Evolutionary conservation across 1,140 invertebrate genomes (phyloP).

Genomic region (Hestina assimilis): DNA sequence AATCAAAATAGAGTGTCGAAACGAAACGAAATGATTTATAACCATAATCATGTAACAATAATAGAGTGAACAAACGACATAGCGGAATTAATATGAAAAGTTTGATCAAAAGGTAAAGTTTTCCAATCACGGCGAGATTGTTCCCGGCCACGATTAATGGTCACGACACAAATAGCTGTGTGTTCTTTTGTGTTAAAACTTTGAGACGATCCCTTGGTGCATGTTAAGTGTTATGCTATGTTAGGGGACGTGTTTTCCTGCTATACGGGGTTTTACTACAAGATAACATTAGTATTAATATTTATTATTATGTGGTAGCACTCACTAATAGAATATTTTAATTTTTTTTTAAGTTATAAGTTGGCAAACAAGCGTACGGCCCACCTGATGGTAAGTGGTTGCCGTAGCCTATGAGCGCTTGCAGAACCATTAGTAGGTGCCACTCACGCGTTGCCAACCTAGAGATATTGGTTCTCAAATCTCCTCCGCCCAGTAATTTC

Average conservation of each 20-base stretch:
- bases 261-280: neutral
- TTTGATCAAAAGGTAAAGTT: slow-evolving; percentile 49
- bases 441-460: no score
- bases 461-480: no score
- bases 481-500: no score
- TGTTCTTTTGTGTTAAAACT: slow-evolving; percentile 31
- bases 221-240: slow-evolving; percentile 5
- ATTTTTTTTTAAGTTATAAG: no score
- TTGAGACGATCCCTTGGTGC: neutral
- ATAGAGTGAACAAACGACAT: slow-evolving; percentile 18
- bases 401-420: no score
- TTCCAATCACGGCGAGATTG: slow-evolving; percentile 47
- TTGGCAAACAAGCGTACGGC: no score
- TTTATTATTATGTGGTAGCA: no score
- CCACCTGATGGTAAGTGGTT: no score
- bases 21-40: slow-evolving; percentile 3
- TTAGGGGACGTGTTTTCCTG: neutral
- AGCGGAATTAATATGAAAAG: slow-evolving; percentile 54
- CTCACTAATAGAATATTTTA: no score
- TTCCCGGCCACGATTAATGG: slow-evolving; percentile 41
- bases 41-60: slow-evolving; percentile 9
- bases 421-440: no score
- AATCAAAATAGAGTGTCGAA: no score
- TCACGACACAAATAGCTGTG: slow-evolving; percentile 28
- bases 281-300: no score